Conservation (phyloP, 2,888 invertebrate species). For the Nezara viridula region DNA sequence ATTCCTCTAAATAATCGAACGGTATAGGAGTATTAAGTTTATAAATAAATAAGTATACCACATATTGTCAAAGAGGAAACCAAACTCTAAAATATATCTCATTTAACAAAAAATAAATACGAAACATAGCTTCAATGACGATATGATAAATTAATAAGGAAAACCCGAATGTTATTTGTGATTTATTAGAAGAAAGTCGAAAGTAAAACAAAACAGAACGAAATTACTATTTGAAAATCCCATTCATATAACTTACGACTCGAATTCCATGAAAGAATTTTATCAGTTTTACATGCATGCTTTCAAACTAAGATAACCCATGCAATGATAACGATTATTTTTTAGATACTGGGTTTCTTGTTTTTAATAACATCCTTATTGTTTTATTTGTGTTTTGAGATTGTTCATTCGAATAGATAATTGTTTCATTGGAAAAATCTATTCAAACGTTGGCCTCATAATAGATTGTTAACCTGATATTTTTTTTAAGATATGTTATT, state of each 20-base stretch:
- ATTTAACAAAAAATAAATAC: no score
- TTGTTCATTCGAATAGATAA: no score
- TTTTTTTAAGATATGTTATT: no score
- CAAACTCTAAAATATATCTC: no score
- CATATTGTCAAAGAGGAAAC: no score
- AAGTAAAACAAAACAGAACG: background rate
- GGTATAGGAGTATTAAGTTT: no score
- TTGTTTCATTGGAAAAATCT: no score
- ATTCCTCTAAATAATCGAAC: no score
- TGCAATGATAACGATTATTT: background rate
- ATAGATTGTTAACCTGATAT: no score
- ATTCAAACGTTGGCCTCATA: no score
- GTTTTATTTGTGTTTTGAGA: background rate
- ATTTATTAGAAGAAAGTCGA: background rate
- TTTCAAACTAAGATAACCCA: background rate
- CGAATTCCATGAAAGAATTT: background rate
- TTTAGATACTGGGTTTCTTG: background rate
- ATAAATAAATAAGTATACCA: no score
- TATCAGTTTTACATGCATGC: background rate
- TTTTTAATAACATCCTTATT: background rate
- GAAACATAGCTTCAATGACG: no score
- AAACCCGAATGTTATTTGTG: background rate
- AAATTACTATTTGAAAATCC: background rate
- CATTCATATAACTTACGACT: background rate
- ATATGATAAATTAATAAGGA: background rate